A percentile compares a stretch with the other conserved stretches of the same genome.
phyloP scores from a whole-genome alignment of 1,140 invertebrate genomes.

The Drosophila burlai region DNA sequence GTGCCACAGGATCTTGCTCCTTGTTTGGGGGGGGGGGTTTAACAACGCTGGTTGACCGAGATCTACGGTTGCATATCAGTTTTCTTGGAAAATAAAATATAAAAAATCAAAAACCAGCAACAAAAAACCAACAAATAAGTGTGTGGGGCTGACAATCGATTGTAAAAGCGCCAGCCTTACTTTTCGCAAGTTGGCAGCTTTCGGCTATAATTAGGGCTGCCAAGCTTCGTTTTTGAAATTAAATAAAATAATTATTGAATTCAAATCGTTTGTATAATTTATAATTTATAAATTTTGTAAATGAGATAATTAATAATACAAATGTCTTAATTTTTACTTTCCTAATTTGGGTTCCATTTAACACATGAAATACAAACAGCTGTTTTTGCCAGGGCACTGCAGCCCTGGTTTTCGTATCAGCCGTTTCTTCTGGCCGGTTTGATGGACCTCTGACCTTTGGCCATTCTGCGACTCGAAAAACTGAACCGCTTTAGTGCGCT shows the following conservation, averaged over 20 bases:
- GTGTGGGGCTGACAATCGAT: conserved; percentile 44
- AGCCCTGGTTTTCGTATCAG: conserved; percentile 27
- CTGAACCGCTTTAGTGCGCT: background rate
- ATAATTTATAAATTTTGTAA: background rate
- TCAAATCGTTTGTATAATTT: background rate
- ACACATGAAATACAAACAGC: background rate
- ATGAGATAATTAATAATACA: background rate
- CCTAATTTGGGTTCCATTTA: background rate
- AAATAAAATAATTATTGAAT: background rate
- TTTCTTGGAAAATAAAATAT: conserved; percentile 53
- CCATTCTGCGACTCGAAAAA: conserved; percentile 2
- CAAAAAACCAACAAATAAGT: conserved; percentile 68
- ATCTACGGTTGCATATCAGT: conserved; percentile 34
- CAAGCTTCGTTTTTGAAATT: background rate
- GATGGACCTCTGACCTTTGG: conserved; percentile 62
- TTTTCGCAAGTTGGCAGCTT: conserved; percentile 8
- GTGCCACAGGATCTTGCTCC: background rate
- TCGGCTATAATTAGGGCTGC: conserved; percentile 5
- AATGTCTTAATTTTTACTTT: background rate
- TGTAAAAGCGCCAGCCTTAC: background rate
- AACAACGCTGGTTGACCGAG: background rate
- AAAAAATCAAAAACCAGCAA: conserved; percentile 67
- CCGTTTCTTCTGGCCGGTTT: conserved; percentile 5
- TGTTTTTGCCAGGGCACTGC: background rate
- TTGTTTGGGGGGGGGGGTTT: background rate